Base-by-base conservation (phyloP, 2,797 vertebrate genomes). In the Gila robusta region DNA sequence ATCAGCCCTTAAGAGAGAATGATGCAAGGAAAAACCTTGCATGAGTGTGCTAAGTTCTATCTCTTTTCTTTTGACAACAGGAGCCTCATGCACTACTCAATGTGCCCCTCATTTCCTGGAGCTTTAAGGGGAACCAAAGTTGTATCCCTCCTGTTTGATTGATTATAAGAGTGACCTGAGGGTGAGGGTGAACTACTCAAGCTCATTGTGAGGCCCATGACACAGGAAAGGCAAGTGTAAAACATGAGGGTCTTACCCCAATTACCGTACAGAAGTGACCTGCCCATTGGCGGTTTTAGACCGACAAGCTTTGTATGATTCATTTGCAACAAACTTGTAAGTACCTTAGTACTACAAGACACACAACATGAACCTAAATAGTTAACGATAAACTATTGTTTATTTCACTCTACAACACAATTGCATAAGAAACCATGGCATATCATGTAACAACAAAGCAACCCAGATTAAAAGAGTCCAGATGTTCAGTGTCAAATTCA, bases 121-220 rank as follows among this genome's bases (percentile, higher is more conserved):
- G 41, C 52, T 77, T 72, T 52, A 44, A 47, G 11, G 17, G 35
- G 70, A 67, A 44, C 47, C 11, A 32, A 26, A 62, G 37, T 35
- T 39, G 35, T 79, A 19, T 72, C 49, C 74, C 76, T 79, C 64
- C 41, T n/a, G 47, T 81, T 84, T 79, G 86, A 85, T 56, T 70
- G 82, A 86, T 86, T 88, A 71, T 87, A 37, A 69, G 6, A 28
- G 59, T 85, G 83, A 88, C 82, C 87, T 41, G 56, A 64, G 71
- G 74, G 64, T 80, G 76, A 83, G 32, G 79, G 78, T 71, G n/a
- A 85, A 66, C 72, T 85, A 80, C 82, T 86, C 6, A 37, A 49
- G 23, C 83, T 79, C 49, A 79, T 85, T 87, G 82, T 87, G 82
- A 56, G 79, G 64, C 82, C 78, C 84, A 47, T 85, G 79, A 72